phyloP scores from a whole-genome alignment of 1,140 invertebrate genomes.

The Bursaphelenchus mucronatus region DNA sequence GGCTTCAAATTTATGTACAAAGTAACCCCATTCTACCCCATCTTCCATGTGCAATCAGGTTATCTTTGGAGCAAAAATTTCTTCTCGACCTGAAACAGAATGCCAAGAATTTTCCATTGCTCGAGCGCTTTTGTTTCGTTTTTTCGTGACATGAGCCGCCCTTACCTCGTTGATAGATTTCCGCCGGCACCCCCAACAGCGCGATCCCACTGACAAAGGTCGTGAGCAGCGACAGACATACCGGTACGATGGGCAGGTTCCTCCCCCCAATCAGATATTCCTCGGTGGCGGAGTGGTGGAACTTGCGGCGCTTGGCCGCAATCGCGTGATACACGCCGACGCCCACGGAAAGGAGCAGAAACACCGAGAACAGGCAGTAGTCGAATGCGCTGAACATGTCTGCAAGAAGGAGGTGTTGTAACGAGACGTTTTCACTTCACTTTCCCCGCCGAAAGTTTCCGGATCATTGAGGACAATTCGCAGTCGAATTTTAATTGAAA shows the following conservation, averaged over 20 bases:
- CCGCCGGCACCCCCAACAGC: conserved; percentile 46
- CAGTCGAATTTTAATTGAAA: too few relatives aligned
- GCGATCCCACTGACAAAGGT: conserved; percentile 48
- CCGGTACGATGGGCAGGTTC: conserved; percentile 50
- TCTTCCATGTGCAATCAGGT: too few relatives aligned
- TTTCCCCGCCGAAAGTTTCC: too few relatives aligned
- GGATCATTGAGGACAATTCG: too few relatives aligned
- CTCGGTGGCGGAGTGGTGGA: conserved; percentile 39
- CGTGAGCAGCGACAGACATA: conserved; percentile 57
- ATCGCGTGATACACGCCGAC: conserved; percentile 60
- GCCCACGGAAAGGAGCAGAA: conserved; percentile 56
- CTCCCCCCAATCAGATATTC: conserved; percentile 56
- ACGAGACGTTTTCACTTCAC: too few relatives aligned
- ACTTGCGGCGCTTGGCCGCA: neutral
- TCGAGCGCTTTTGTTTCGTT: too few relatives aligned
- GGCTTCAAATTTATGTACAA: too few relatives aligned
- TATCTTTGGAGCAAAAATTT: too few relatives aligned
- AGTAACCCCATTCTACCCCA: too few relatives aligned
- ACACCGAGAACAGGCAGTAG: conserved; percentile 59
- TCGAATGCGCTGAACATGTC: conserved; percentile 50
- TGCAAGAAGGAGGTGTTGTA: conserved; percentile 2
- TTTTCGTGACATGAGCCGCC: conserved; percentile 29
- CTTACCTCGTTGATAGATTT: conserved; percentile 54
- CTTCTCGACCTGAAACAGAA: too few relatives aligned
- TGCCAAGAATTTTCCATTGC: too few relatives aligned